Conservation (phyloP, 2,888 invertebrate species). For the Beris morrisii region DNA sequence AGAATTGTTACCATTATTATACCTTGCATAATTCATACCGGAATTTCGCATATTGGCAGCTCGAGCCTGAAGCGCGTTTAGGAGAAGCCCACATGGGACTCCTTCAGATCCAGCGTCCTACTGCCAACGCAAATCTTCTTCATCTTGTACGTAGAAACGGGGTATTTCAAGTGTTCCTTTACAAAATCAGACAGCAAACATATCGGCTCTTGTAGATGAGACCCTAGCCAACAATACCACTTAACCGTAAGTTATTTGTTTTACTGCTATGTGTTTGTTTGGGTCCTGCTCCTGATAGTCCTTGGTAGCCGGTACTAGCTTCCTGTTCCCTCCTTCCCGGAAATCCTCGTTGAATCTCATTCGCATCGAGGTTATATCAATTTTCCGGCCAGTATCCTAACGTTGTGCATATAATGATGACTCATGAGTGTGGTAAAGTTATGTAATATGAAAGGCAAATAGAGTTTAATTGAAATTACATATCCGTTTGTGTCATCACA, state of each 20-base stretch:
- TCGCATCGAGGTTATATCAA: not conserved
- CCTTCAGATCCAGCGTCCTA: too few species aligned
- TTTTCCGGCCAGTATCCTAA: too few species aligned
- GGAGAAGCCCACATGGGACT: too few species aligned
- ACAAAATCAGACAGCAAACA: conserved; percentile 21
- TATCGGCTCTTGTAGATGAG: conserved; percentile 6
- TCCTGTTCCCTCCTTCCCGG: conserved; percentile 17
- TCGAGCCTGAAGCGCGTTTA: conserved; percentile 5
- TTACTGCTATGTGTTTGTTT: conserved; percentile 7
- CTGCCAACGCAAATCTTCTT: not conserved
- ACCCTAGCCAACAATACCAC: not conserved
- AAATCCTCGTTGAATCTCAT: not conserved
- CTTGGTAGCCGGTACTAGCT: conserved; percentile 11
- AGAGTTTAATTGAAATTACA: conserved; percentile 43
- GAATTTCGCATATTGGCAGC: too few species aligned
- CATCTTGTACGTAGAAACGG: not conserved
- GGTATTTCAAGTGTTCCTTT: conserved; percentile 2
- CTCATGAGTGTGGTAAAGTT: conserved; percentile 37
- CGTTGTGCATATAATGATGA: conserved; percentile 38
- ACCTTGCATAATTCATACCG: too few species aligned
- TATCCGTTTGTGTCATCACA: conserved; percentile 29
- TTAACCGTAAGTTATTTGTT: conserved; percentile 13
- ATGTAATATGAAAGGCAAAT: conserved; percentile 38
- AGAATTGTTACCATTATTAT: too few species aligned
- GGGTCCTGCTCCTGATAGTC: conserved; percentile 10